Evolutionary conservation across 2,888 invertebrate species (phyloP).

Genomic region (Agrotis segetum): DNA sequence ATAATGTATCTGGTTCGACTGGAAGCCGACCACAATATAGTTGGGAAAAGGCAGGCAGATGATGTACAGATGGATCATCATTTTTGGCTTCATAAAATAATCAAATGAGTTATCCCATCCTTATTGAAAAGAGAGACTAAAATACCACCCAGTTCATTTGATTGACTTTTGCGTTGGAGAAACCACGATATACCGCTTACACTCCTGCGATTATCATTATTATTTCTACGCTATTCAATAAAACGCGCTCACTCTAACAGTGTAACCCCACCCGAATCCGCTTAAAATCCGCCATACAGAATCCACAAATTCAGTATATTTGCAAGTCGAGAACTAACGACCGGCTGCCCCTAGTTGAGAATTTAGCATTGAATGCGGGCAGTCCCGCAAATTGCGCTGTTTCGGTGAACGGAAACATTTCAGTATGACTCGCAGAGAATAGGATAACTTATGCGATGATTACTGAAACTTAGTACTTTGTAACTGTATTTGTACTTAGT

Average conservation of each 20-base stretch:
- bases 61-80: too few relatives aligned
- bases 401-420: slow-evolving; percentile 38
- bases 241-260: neutral
- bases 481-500: neutral
- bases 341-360: slow-evolving; percentile 41
- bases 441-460: slow-evolving; percentile 1
- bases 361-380: slow-evolving; percentile 54
- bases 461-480: neutral
- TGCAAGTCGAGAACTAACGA: slow-evolving; percentile 46
- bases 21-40: too few relatives aligned
- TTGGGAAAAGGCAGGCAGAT: too few relatives aligned
- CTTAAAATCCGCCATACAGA: slow-evolving; percentile 33
- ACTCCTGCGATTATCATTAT: too few relatives aligned
- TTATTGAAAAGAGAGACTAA: too few relatives aligned
- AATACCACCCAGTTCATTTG: too few relatives aligned
- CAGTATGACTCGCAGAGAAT: slow-evolving; percentile 7
- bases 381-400: slow-evolving; percentile 57
- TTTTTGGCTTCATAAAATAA: too few relatives aligned
- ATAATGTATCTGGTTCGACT: too few relatives aligned
- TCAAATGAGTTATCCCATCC: too few relatives aligned
- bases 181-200: too few relatives aligned
- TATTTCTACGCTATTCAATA: too few relatives aligned
- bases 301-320: slow-evolving; percentile 46
- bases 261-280: slow-evolving; percentile 29
- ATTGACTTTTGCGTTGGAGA: too few relatives aligned